Evolutionary conservation across 1,140 invertebrate genomes (phyloP).

Genomic region (Calliphora vicina): DNA sequence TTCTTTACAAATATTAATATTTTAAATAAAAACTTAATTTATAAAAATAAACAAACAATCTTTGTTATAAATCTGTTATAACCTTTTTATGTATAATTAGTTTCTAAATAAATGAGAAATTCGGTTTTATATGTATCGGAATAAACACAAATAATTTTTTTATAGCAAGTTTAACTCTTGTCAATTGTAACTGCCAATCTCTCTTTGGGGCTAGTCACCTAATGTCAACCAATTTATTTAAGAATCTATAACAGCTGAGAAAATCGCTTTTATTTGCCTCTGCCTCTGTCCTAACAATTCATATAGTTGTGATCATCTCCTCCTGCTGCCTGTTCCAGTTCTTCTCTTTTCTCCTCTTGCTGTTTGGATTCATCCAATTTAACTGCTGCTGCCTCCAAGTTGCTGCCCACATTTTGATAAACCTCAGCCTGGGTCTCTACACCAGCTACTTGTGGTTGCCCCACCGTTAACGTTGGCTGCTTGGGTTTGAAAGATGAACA

Average conservation of each 20-base stretch:
- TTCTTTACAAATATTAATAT: too few relatives aligned
- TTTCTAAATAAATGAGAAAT: too few relatives aligned
- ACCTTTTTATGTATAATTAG: too few relatives aligned
- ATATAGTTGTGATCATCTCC: constrained; percentile 56
- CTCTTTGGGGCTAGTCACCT: not conserved
- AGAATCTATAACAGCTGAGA: too few relatives aligned
- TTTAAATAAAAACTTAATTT: too few relatives aligned
- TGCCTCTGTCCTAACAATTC: constrained; percentile 50
- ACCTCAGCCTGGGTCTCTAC: constrained; percentile 58
- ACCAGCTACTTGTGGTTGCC: constrained; percentile 49
- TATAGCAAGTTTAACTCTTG: not conserved
- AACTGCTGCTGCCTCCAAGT: constrained; percentile 30
- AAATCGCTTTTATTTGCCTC: not conserved
- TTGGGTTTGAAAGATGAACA: constrained; percentile 62
- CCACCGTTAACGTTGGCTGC: constrained; percentile 39
- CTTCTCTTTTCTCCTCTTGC: constrained; percentile 28
- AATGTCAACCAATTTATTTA: too few relatives aligned
- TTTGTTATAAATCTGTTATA: too few relatives aligned
- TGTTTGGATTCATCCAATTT: too few relatives aligned
- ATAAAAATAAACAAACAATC: too few relatives aligned
- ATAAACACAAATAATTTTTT: too few relatives aligned
- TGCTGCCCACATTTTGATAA: constrained; percentile 56
- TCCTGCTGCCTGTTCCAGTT: not conserved
- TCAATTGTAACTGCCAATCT: not conserved
- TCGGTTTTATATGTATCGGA: too few relatives aligned